phyloP scores from a whole-genome alignment of 2,888 invertebrate species.

The Dioctria linearis region DNA sequence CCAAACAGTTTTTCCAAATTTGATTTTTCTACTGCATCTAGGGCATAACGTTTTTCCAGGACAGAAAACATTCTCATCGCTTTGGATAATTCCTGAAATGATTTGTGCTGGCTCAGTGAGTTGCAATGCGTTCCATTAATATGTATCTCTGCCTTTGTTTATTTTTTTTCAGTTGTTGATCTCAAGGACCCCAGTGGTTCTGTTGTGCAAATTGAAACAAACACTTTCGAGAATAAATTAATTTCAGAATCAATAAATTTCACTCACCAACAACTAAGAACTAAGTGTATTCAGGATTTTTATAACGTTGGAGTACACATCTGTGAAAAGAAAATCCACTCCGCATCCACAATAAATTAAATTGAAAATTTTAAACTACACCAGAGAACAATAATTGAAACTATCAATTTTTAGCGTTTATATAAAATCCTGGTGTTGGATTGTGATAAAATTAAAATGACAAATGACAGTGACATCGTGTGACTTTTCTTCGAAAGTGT shows the following conservation, averaged over 20 bases:
- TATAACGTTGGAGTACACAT: neutral
- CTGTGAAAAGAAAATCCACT: conserved; percentile 8
- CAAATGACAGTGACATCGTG: no score
- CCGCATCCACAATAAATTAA: neutral
- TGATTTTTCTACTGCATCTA: conserved; percentile 87
- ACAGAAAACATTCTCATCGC: no score
- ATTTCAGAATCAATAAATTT: neutral
- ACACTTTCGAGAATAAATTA: no score
- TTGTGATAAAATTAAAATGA: no score
- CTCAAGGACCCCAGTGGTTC: conserved; percentile 38
- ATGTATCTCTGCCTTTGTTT: conserved; percentile 87
- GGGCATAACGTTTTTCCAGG: conserved; percentile 89
- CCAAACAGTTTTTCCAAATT: conserved; percentile 92
- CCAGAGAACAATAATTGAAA: no score
- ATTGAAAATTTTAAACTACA: neutral
- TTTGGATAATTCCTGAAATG: conserved; percentile 88
- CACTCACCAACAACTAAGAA: conserved; percentile 20
- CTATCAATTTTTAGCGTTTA: no score
- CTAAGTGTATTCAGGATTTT: conserved; percentile 27
- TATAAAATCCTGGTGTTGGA: no score
- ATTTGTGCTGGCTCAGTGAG: conserved; percentile 85
- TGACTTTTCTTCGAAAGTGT: no score
- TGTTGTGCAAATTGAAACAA: neutral
- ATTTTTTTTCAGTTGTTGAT: conserved; percentile 73
- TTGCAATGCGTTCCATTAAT: conserved; percentile 92